A percentile compares a stretch with the other conserved stretches of the same genome.
Evolutionary conservation across 2,113 vertebrate species (phyloP).

Genomic region (Geococcyx californianus): DNA sequence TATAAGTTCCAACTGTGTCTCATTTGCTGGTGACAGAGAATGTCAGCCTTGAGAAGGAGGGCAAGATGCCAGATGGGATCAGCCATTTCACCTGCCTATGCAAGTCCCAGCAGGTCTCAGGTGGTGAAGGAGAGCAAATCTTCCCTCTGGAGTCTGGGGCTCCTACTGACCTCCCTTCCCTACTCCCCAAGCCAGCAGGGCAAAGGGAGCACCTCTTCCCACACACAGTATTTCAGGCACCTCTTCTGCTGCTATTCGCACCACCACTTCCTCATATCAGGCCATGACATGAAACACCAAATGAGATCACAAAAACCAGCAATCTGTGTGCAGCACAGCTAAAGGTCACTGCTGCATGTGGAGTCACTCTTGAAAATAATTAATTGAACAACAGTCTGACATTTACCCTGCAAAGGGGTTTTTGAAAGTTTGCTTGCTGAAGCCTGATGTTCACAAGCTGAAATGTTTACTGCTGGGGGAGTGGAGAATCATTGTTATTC

Average conservation of each 20-base stretch:
- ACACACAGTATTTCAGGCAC: neutral
- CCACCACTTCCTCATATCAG: neutral
- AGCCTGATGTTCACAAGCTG: constrained; percentile 31
- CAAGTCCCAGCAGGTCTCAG: neutral
- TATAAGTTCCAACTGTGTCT: neutral
- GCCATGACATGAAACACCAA: neutral
- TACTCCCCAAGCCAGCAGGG: rapidly evolving
- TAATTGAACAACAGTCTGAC: constrained; percentile 61
- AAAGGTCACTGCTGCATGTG: constrained; percentile 57
- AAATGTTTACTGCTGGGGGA: constrained; percentile 36
- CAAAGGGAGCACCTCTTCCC: neutral
- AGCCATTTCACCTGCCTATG: neutral
- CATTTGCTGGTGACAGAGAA: neutral
- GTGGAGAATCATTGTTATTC: constrained; percentile 38
- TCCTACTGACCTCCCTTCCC: neutral
- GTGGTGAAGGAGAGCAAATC: neutral
- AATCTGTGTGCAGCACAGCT: neutral
- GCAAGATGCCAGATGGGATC: neutral
- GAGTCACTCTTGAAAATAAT: constrained; percentile 60
- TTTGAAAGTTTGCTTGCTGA: constrained; percentile 55
- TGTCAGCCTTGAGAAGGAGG: neutral
- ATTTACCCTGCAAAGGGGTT: constrained; percentile 58
- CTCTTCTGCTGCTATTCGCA: neutral
- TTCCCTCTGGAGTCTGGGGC: neutral
- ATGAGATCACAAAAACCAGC: constrained; percentile 23